Evolutionary conservation across 2,888 invertebrate species (phyloP).

Genomic region (Strigamia maritima): DNA sequence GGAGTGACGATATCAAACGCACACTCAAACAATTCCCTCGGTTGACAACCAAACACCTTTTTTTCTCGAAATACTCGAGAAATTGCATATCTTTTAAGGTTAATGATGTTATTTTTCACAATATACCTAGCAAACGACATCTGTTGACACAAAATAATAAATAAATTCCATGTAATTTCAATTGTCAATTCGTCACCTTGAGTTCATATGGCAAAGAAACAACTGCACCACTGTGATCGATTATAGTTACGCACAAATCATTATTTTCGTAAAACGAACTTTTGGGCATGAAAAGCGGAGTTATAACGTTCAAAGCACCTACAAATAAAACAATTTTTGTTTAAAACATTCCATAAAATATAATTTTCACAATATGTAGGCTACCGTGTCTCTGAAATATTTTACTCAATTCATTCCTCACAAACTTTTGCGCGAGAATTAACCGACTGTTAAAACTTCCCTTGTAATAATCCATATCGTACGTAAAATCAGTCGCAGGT

Average conservation of each 20-base stretch:
- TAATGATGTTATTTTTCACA: constrained; percentile 70
- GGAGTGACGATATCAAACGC: constrained; percentile 89
- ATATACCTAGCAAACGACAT: constrained; percentile 77
- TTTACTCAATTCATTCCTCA: constrained; percentile 47
- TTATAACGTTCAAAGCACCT: constrained; percentile 73
- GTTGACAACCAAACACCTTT: constrained; percentile 69
- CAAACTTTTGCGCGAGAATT: constrained; percentile 54
- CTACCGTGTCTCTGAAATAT: constrained; percentile 49
- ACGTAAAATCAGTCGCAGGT: constrained; percentile 73
- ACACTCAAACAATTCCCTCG: constrained; percentile 82
- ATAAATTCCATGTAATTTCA: constrained; percentile 40
- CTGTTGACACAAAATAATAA: constrained; percentile 48
- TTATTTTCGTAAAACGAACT: constrained; percentile 58
- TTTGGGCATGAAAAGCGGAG: constrained; percentile 77
- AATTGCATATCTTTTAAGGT: constrained; percentile 78
- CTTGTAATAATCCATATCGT: constrained; percentile 64
- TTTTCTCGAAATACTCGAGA: constrained; percentile 82
- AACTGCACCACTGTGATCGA: constrained; percentile 82
- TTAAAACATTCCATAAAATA: not conserved
- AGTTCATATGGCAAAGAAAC: constrained; percentile 83
- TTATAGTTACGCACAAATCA: constrained; percentile 69
- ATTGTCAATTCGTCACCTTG: too few species aligned
- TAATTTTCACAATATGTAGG: too few species aligned
- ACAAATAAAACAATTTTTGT: constrained; percentile 41
- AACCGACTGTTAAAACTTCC: constrained; percentile 50